These are phyloP conservation scores for Sebastes nivosus DNA, from an alignment of 2,797 vertebrate species.

Conservation along the genomic window DNA sequence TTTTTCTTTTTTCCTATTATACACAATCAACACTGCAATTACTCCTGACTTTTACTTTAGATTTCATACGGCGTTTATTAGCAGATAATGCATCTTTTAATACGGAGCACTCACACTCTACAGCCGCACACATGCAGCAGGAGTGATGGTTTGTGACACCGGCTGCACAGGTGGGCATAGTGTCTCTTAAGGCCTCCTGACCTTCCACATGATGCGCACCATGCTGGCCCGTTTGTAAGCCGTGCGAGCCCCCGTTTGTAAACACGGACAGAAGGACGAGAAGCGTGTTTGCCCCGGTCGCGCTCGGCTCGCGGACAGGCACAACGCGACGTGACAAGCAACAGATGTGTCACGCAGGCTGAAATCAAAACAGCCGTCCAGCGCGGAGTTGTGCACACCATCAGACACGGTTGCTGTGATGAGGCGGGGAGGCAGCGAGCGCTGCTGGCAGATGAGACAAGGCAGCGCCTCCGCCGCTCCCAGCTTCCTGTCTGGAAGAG, in stretches of 20 bases:
- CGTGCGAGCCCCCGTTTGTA: constrained; percentile 50
- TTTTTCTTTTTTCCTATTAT: constrained; percentile 29
- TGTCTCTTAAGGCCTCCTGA: constrained; percentile 28
- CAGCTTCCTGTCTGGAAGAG: constrained; percentile 72
- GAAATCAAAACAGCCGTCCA: constrained; percentile 75
- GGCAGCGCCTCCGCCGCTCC: constrained; percentile 71
- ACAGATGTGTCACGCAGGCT: constrained; percentile 81
- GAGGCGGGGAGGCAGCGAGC: constrained; percentile 39
- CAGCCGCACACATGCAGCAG: background rate
- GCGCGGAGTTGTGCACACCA: constrained; percentile 48
- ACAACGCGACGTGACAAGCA: constrained; percentile 78
- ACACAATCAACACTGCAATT: constrained; percentile 42
- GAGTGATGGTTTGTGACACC: constrained; percentile 34
- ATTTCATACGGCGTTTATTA: constrained; percentile 13
- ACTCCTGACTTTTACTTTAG: constrained; percentile 21
- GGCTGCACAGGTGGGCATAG: constrained; percentile 31
- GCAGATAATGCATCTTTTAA: constrained; percentile 31
- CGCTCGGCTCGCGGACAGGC: constrained; percentile 48
- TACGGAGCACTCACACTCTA: background rate
- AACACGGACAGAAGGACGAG: constrained; percentile 56
- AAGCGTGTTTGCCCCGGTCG: constrained; percentile 45
- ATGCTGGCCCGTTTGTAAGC: constrained; percentile 16
- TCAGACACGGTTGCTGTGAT: constrained; percentile 67
- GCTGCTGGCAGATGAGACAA: constrained; percentile 74
- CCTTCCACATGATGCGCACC: constrained; percentile 31